Evolutionary conservation across 2,888 invertebrate species (phyloP), one percentile per base, ranked within the genome.

Genomic region (Callinectes sapidus): DNA sequence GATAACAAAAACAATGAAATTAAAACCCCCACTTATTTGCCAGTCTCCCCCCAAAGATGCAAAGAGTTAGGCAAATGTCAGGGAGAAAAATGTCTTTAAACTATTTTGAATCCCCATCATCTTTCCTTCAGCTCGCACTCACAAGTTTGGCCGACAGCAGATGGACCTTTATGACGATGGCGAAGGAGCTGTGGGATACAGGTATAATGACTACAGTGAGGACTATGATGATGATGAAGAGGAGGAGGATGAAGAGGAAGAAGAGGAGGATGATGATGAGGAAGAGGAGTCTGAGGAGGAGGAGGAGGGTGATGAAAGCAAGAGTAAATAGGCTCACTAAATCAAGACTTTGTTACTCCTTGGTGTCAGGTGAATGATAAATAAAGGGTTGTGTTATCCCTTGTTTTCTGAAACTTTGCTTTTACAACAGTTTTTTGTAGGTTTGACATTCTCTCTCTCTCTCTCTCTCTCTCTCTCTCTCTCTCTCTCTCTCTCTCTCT

Each of bases 71-170:
- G n/a, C n/a, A n/a, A n/a, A n/a, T n/a, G n/a, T n/a, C n/a, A n/a
- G n/a, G n/a, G n/a, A n/a, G n/a, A n/a, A n/a, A n/a, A n/a, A 0
- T n/a, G n/a, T 28, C 8, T 71, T 1, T 18, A 16, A 35, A 81
- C 35, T 81, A 18, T 61, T 61, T 23, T 23, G 2, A 6, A 13
- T 5, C 61, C 2, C 61, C 3, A 13, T 16, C 18, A 2, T 16
- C 81, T 81, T 28, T 13, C 14, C 81, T 35, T 16, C 95, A 97
- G 97, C 98, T 95, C 97, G 98, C 91, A 97, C 97, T 95, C 98
- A 98, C 96, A 98, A 98, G 95, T 98, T 98, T 96, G 98, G 98
- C 18, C 97, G 98, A 42, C 98, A 98, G 96, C 97, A 97, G 95
- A 96, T 96, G 92, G 96, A 96, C 94, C 97, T 97, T 95, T 97